Evolutionary conservation across 1,140 invertebrate species (phyloP).

Genomic region (Eubasilissa regina): DNA sequence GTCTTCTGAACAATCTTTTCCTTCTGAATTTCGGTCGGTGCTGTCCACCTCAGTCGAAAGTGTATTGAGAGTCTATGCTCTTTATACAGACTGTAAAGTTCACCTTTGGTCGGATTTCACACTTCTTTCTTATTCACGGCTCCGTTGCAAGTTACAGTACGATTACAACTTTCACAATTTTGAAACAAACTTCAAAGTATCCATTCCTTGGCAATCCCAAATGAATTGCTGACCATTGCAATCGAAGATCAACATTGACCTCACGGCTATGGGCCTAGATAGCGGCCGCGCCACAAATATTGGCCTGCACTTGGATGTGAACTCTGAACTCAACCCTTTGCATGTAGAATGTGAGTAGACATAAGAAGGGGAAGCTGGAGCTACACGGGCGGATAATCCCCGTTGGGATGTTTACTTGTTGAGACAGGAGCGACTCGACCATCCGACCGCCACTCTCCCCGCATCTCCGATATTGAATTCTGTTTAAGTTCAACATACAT

Average conservation of each 20-base stretch:
- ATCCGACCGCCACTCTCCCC: constrained; percentile 28
- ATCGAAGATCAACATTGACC: too few species aligned
- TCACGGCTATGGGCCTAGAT: too few species aligned
- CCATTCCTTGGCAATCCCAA: neutral
- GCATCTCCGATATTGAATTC: neutral
- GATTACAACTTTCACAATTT: too few species aligned
- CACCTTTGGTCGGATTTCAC: too few species aligned
- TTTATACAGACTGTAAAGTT: too few species aligned
- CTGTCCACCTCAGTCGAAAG: too few species aligned
- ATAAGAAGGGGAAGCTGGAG: neutral
- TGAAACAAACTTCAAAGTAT: neutral
- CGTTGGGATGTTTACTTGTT: constrained; percentile 45
- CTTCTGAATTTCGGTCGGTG: too few species aligned
- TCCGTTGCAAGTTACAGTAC: too few species aligned
- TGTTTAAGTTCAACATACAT: neutral
- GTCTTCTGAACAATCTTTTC: too few species aligned
- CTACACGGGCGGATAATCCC: constrained; percentile 40
- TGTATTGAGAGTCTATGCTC: too few species aligned
- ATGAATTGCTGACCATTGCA: too few species aligned
- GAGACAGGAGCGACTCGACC: constrained; percentile 52
- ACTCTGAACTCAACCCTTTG: constrained; percentile 25
- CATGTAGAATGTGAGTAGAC: neutral
- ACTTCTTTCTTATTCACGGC: too few species aligned
- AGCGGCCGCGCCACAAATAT: neutral
- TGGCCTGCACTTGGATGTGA: neutral